Conservation (phyloP, 2,888 invertebrate species). For the Conops quadrifasciatus region DNA sequence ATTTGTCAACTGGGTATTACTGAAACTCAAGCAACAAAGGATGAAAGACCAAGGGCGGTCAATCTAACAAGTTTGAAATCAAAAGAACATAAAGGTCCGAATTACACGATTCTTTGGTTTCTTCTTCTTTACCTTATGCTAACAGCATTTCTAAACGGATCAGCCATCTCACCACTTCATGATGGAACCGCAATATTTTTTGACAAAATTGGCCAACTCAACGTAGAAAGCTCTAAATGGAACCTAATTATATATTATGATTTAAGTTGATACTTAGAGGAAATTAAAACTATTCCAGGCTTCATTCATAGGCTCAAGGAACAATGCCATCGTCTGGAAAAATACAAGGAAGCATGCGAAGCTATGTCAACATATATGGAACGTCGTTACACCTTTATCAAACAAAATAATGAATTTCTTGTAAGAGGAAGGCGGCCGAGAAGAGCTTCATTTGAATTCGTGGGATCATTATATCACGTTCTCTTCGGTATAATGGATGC, state of each 20-base stretch:
- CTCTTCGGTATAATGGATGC: constrained; percentile 25
- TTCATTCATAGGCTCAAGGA: background rate
- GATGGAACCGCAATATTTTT: background rate
- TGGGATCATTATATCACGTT: constrained; percentile 15
- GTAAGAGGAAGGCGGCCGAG: constrained; percentile 10
- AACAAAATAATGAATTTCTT: constrained; percentile 14
- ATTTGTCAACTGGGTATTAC: background rate
- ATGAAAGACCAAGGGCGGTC: background rate
- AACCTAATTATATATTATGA: constrained; percentile 20
- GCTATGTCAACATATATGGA: background rate
- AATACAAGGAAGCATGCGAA: constrained; percentile 2
- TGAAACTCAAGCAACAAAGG: background rate
- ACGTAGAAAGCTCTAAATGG: constrained; percentile 25
- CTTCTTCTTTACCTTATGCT: constrained; percentile 1
- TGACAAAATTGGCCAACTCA: constrained; percentile 12
- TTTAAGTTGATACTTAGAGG: constrained; percentile 10
- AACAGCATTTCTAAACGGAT: background rate
- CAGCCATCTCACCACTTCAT: background rate
- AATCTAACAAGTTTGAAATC: background rate
- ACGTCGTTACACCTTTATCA: background rate
- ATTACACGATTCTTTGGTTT: background rate
- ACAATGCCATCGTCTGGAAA: background rate
- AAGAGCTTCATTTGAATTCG: constrained; percentile 10
- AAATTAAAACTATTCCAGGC: background rate
- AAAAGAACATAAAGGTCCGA: background rate